Evolutionary conservation across 2,797 vertebrate species (phyloP), one percentile per base, ranked within the genome.

Genomic region (Notolabrus celidotus): DNA sequence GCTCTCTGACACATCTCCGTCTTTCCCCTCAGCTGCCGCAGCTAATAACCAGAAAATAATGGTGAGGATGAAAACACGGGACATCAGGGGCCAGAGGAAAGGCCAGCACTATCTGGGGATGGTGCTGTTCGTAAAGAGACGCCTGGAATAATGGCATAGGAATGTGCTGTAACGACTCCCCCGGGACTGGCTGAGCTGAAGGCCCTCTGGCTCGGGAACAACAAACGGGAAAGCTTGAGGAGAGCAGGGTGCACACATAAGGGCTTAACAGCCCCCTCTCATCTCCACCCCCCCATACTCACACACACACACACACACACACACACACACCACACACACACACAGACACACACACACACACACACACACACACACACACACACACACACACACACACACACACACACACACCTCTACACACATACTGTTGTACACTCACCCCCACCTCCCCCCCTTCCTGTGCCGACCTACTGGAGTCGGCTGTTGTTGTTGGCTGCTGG

Each of bases 381-480:
- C n/a, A n/a, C n/a, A n/a, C n/a, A n/a, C n/a, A n/a, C 43, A 36
- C 33, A 39, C 34, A 64, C 42, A 53, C 29, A 52, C 12, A 42
- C 45, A 55, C 67, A 45, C 47, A 66, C 62, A 67, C 65, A 62
- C 89, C 83, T 12, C 49, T 50, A 73, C 25, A 27, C 51, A 59
- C 50, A 45, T 52, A 46, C 38, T n/a, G 17, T 8, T 39, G 56
- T 54, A 55, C 62, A 31, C 41, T 34, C 12, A 49, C 3, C 87
- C 83, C 74, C 12, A 63, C 82, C 84, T 82, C 90, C 86, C 82
- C 81, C 75, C 83, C 80, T 96, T 96, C 96, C 96, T 96, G 96
- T 95, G 94, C 95, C 96, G 95, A 96, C 96, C 96, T 96, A 95
- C 95, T 96, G 96, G 96, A 97, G 95, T 96, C 95, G 91, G 92